A percentile compares a stretch with the other conserved stretches of the same genome.
Conservation (phyloP, 53 echinoderm and acorn worm genomes). For the Actinopyga echinites region DNA sequence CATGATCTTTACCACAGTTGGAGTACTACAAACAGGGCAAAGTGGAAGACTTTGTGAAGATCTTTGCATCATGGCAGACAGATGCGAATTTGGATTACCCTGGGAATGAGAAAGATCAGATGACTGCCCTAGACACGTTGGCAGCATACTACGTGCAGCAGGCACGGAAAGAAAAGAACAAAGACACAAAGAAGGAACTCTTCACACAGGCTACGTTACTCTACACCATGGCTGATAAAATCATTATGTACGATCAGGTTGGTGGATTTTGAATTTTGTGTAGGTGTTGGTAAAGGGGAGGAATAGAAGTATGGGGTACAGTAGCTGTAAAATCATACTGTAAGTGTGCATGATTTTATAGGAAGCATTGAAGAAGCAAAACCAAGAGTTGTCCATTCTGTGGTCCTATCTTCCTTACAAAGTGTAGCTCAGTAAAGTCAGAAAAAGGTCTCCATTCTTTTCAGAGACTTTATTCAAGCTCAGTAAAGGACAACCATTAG, state of each 20-base stretch:
- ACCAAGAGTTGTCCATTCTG: background rate
- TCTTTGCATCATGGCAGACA: slow-evolving; percentile 91
- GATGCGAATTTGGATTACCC: slow-evolving; percentile 88
- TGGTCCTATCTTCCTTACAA: too few relatives aligned
- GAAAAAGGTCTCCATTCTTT: too few relatives aligned
- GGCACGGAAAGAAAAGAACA: slow-evolving; percentile 95
- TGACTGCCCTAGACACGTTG: slow-evolving; percentile 95
- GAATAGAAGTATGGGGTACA: background rate
- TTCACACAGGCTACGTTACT: slow-evolving; percentile 96
- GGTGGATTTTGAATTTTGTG: background rate
- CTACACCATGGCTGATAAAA: slow-evolving; percentile 98
- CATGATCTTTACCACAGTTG: slow-evolving; percentile 55
- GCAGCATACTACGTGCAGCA: slow-evolving; percentile 98
- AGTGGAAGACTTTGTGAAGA: slow-evolving; percentile 96
- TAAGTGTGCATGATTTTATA: background rate
- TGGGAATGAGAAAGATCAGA: slow-evolving; percentile 96
- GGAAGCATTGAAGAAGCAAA: background rate
- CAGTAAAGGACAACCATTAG: too few relatives aligned
- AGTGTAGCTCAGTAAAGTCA: too few relatives aligned
- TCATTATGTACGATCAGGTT: slow-evolving; percentile 99
- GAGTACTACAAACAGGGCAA: slow-evolving; percentile 93
- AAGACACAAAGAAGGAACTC: slow-evolving; percentile 92
- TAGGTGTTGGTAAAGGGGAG: too few relatives aligned
- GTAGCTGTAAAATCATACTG: background rate
- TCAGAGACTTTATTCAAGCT: too few relatives aligned